A percentile compares a stretch with the other conserved stretches of the same genome.
Evolutionary conservation across 2,113 vertebrate species (phyloP).

Genomic region (Microcebus griseorufus): DNA sequence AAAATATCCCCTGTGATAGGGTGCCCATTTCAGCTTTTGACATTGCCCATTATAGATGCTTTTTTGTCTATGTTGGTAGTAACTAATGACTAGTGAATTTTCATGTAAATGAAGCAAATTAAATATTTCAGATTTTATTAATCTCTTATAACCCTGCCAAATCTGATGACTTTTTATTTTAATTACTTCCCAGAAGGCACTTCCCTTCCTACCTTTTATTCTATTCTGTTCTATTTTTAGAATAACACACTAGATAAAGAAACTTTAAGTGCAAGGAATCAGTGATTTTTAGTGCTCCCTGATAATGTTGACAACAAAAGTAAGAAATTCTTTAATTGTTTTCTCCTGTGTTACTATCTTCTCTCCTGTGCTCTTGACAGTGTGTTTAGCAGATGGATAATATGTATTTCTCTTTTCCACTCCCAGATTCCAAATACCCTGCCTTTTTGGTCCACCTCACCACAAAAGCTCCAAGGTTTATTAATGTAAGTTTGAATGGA

Average conservation of each 20-base stretch:
- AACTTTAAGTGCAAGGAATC: conserved; percentile 70
- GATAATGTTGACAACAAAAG: conserved; percentile 74
- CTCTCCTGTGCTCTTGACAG: conserved; percentile 81
- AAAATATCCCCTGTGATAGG: conserved; percentile 59
- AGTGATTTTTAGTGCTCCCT: conserved; percentile 73
- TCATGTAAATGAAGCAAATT: conserved; percentile 79
- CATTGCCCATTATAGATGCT: conserved; percentile 78
- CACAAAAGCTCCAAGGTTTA: conserved; percentile 83
- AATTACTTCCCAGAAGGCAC: conserved; percentile 70
- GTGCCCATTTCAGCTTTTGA: conserved; percentile 55
- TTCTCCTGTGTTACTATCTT: conserved; percentile 77
- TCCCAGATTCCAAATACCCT: conserved; percentile 78
- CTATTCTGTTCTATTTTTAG: conserved; percentile 68
- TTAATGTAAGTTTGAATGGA: conserved; percentile 85
- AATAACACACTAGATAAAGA: conserved; percentile 66
- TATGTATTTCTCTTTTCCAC: conserved; percentile 79
- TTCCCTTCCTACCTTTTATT: conserved; percentile 65
- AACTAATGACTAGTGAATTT: conserved; percentile 82
- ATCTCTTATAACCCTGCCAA: conserved; percentile 78
- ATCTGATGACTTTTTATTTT: conserved; percentile 72
- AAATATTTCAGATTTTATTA: conserved; percentile 73
- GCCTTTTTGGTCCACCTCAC: conserved; percentile 77
- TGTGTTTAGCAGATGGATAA: conserved; percentile 84
- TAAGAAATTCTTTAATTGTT: conserved; percentile 70
- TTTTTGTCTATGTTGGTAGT: conserved; percentile 79